Conservation (phyloP, 92 coral and sea anemone species). For the Pocillopora meandrina region DNA sequence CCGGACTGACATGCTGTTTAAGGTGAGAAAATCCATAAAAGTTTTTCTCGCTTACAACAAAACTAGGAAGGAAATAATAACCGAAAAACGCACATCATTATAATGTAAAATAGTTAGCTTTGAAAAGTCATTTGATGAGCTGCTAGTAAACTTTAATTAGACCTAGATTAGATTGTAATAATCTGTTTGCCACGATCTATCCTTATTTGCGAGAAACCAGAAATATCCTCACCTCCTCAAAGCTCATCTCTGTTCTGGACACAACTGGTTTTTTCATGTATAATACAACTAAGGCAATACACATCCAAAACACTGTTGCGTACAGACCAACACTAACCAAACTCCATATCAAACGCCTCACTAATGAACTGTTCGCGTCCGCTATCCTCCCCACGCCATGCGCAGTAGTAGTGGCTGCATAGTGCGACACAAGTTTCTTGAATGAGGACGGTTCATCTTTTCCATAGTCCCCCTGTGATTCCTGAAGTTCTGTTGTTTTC, state of each 20-base stretch:
- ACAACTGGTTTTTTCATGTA: conserved; percentile 63
- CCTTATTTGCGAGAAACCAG: background rate
- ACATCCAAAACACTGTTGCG: conserved; percentile 49
- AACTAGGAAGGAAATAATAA: too few species aligned
- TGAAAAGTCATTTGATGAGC: too few species aligned
- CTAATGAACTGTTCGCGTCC: conserved; percentile 40
- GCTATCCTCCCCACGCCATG: conserved; percentile 80
- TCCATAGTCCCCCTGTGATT: conserved; percentile 2
- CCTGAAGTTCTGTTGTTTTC: background rate
- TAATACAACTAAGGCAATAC: conserved; percentile 32
- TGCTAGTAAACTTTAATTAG: too few species aligned
- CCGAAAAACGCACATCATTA: too few species aligned
- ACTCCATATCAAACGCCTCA: conserved; percentile 57
- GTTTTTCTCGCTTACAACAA: too few species aligned
- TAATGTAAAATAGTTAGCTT: too few species aligned
- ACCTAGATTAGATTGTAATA: too few species aligned
- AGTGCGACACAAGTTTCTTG: conserved; percentile 30
- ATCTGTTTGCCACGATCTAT: too few species aligned
- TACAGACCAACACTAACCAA: conserved; percentile 49
- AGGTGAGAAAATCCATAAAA: too few species aligned
- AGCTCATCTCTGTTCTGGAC: conserved; percentile 71
- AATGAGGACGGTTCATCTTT: conserved; percentile 15
- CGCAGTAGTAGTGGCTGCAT: conserved; percentile 71
- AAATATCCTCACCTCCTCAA: conserved; percentile 62
- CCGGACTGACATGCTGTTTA: too few species aligned